phyloP scores from a whole-genome alignment of 53 echinoderm and acorn worm genomes.

The Echinometra lucunter region DNA sequence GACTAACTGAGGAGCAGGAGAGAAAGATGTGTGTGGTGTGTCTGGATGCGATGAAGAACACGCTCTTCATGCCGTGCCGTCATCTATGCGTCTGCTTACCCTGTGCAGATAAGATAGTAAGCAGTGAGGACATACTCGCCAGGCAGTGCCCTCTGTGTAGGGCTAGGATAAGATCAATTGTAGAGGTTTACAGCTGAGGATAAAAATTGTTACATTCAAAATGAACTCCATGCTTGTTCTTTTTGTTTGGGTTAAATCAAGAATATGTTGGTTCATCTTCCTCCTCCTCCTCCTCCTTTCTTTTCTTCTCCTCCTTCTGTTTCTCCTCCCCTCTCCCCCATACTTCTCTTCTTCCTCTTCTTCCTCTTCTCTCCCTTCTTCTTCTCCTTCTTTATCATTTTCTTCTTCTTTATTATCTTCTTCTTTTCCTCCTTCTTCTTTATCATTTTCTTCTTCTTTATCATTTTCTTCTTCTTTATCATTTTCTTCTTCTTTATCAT shows the following conservation, averaged over 20 bases:
- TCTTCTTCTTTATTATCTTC: too few species aligned
- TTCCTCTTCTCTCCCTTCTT: too few species aligned
- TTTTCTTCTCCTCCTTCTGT: too few species aligned
- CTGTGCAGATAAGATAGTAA: slow-evolving; percentile 80
- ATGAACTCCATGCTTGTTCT: not conserved
- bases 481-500: too few species aligned
- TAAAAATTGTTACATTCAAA: not conserved
- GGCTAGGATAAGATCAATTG: slow-evolving; percentile 73
- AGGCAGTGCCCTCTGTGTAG: slow-evolving; percentile 86
- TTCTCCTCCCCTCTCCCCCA: too few species aligned
- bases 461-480: too few species aligned
- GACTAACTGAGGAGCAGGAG: slow-evolving; percentile 75
- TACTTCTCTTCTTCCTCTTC: too few species aligned
- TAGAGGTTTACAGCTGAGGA: slow-evolving; percentile 80
- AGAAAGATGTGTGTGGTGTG: slow-evolving; percentile 87
- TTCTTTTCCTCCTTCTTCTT: too few species aligned
- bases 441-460: too few species aligned
- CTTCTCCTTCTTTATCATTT: too few species aligned
- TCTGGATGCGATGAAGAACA: slow-evolving; percentile 88
- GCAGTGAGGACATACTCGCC: not conserved
- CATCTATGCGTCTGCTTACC: slow-evolving; percentile 86
- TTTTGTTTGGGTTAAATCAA: not conserved
- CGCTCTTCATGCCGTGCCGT: slow-evolving; percentile 85
- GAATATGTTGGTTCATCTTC: too few species aligned
- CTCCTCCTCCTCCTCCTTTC: too few species aligned